Percentiles rank a stretch among this genome's conserved stretches.
Evolutionary conservation across 2,113 vertebrate species (phyloP).

Genomic region (Indicator maculatus): DNA sequence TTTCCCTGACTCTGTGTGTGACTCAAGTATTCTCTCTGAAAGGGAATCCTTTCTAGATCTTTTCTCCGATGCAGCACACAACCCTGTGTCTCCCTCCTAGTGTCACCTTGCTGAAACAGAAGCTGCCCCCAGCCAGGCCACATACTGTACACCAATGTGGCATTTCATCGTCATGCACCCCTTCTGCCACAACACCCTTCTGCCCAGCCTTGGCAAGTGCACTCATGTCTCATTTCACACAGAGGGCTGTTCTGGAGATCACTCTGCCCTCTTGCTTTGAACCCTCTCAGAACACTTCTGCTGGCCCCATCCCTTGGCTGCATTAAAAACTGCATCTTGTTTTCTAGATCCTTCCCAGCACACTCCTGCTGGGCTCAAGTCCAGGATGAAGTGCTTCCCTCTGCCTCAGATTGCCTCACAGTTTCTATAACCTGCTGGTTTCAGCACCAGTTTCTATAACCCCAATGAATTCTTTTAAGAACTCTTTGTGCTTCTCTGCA

Average conservation of each 20-base stretch:
- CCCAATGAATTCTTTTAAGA: accelerated
- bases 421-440: background rate
- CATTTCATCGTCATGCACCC: background rate
- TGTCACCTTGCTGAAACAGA: background rate
- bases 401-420: background rate
- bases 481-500: background rate
- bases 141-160: accelerated
- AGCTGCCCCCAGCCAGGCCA: background rate
- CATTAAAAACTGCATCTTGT: background rate
- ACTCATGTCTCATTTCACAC: background rate
- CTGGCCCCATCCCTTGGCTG: background rate
- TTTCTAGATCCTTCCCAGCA: too few relatives aligned
- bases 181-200: background rate
- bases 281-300: background rate
- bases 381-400: background rate
- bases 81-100: background rate
- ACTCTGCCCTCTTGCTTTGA: background rate
- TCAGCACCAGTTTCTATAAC: background rate
- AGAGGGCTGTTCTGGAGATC: background rate
- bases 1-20: background rate
- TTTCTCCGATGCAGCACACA: background rate
- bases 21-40: background rate
- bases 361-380: accelerated
- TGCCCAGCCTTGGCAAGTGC: background rate
- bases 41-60: background rate